Evolutionary conservation across 1,140 invertebrate species (phyloP), one percentile per base, ranked within the genome.

Genomic region (Leguminivora glycinivorella): DNA sequence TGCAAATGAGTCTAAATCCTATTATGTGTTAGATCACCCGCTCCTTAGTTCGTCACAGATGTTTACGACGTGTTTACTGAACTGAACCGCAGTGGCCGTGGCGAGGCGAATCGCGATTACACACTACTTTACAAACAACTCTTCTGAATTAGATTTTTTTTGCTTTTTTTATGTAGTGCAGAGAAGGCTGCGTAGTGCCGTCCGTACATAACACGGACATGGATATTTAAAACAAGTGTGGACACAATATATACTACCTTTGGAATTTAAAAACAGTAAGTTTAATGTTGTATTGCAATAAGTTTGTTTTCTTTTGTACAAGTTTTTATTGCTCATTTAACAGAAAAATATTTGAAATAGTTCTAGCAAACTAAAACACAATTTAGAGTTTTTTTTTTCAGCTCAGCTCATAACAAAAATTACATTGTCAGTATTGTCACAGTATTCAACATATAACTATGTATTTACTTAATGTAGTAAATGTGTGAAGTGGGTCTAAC

Each of bases 81-180:
- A 52, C 47, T 52, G 47, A 22, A 52, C 47, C 47, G 19, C n/a
- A 52, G 47, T 52, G 47, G 47, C 19, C 47, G 47, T 22, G 47
- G 17, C 19, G 19, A n/a, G 19, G 47, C 19, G 47, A 52, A 52
- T 52, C 47, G 47, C 47, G 47, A 52, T 52, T 22, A 52, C 47
- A 52, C 19, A 52, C 19, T 22, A 52, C 17, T 52, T 52, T 52
- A 52, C 47, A 52, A 52, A 43, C 40, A 43, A 1, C 40, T 43
- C 40, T 43, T 43, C 40, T 43, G 14, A 19, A 22, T 52, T 52
- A 52, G 17, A 17, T 52, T 9, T 5, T 22, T 52, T 52, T 52
- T 52, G 6, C 6, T 22, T 52, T 52, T 52, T 47, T 17, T 19
- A 52, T 22, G 47, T 52, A 52, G 47, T 22, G 7, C 19, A 52